Conservation (phyloP, 2,113 vertebrate genomes). For the Gymnobelideus leadbeateri region DNA sequence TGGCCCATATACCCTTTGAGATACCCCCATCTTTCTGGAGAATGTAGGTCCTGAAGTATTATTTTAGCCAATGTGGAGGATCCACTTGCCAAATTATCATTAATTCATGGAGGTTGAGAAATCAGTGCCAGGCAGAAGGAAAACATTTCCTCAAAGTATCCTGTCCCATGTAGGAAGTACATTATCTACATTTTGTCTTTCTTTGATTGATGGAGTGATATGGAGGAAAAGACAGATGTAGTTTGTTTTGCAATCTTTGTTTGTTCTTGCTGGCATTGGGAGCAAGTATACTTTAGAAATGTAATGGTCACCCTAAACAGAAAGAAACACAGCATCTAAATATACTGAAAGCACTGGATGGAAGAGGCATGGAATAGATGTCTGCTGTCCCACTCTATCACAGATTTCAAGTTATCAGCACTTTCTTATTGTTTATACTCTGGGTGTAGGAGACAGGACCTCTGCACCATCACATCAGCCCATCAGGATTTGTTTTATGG, state of each 20-base stretch:
- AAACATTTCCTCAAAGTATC: neutral
- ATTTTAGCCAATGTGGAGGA: neutral
- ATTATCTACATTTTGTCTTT: neutral
- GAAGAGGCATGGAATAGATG: neutral
- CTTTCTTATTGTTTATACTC: neutral
- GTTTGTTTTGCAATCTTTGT: neutral
- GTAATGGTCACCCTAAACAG: neutral
- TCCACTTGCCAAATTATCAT: neutral
- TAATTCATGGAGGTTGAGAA: neutral
- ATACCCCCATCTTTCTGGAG: neutral
- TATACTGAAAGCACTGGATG: neutral
- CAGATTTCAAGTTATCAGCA: neutral
- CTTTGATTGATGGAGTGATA: neutral
- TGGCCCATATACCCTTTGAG: neutral
- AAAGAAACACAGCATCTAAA: neutral
- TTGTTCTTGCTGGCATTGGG: neutral
- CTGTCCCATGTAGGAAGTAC: neutral
- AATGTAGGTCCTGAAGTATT: neutral
- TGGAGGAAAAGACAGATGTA: neutral
- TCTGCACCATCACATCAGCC: neutral
- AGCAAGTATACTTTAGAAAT: neutral
- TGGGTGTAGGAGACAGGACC: neutral
- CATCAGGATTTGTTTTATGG: neutral
- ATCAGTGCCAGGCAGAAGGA: neutral
- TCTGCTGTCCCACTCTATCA: neutral